Conservation (phyloP, 1,140 invertebrate species). For the Papilio polytes region DNA sequence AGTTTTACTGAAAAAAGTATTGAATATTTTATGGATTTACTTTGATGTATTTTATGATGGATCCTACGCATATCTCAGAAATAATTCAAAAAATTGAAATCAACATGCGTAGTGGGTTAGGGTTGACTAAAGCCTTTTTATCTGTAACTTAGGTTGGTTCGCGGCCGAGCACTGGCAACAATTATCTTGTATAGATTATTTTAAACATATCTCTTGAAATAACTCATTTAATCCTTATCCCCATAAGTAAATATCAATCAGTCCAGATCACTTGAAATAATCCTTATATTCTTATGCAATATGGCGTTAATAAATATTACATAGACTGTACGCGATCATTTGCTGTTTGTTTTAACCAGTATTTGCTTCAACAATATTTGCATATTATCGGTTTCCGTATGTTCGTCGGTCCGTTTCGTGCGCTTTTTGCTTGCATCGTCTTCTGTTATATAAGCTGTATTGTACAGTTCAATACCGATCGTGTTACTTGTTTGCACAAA, state of each 20-base stretch:
- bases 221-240: too few relatives aligned
- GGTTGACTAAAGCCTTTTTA: too few relatives aligned
- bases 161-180: too few relatives aligned
- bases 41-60: neutral
- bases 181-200: too few relatives aligned
- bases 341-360: neutral
- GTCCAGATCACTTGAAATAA: neutral
- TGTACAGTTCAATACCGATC: neutral
- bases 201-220: too few relatives aligned
- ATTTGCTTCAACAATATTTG: slow-evolving; percentile 7
- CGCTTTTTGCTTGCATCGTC: slow-evolving; percentile 1
- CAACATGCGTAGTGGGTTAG: too few relatives aligned
- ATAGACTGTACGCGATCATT: neutral
- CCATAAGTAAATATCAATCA: too few relatives aligned
- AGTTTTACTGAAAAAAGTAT: neutral
- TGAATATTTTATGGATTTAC: too few relatives aligned
- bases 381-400: slow-evolving; percentile 20
- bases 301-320: neutral
- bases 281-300: neutral
- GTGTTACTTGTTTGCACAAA: neutral
- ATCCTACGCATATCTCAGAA: too few relatives aligned
- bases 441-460: slow-evolving; percentile 6
- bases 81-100: too few relatives aligned
- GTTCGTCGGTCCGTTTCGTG: neutral
- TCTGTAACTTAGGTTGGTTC: too few relatives aligned